Base-by-base conservation (phyloP, 2,797 vertebrate genomes). In the Hapalemur alaotrensis region DNA sequence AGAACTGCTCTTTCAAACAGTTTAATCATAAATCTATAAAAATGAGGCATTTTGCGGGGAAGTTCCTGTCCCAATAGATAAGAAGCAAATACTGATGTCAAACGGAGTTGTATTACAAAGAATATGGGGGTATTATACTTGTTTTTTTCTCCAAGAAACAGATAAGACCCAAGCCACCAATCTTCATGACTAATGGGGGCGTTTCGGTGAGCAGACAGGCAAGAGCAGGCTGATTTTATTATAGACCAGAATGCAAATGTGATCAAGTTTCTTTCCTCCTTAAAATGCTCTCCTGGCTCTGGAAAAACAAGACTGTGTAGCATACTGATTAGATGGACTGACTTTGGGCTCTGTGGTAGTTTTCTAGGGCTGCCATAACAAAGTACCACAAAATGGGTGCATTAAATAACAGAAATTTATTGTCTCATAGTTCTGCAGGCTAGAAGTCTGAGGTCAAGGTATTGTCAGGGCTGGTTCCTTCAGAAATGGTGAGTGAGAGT, bases 1-100 rank as follows among this genome's bases (percentile, higher is more conserved):
- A 96, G 50, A 78, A 85, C 32, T 61, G 23, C 4, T 86, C 30
- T 89, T 92, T 85, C 85, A 28, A 95, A 91, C 15, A 84, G 69
- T 79, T 95, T 97, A 94, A 95, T 93, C 59, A 82, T 41, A 93
- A 93, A 85, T 87, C 75, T 89, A 82, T 95, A 94, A 95, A 97
- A 95, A 89, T 89, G 75, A 94, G 32, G 25, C 63, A 94, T 93
- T 96, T 93, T 95, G 12, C 38, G 43, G 59, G 25, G 25, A 93
- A 95, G 52, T 93, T 35, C 7, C 35, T 90, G 25, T 91, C 35
- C 22, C 41, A 85, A 80, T 78, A 91, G 67, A 95, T 82, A 86
- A 69, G 38, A 89, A 41, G 50, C 11, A 28, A 89, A 78, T 50
- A 86, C 22, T 76, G 48, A 73, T 48, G 32, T 79, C 86, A 87